A percentile compares a stretch with the other conserved stretches of the same genome.
Evolutionary conservation across 2,113 vertebrate species (phyloP).

Genomic region (Nestor notabilis): DNA sequence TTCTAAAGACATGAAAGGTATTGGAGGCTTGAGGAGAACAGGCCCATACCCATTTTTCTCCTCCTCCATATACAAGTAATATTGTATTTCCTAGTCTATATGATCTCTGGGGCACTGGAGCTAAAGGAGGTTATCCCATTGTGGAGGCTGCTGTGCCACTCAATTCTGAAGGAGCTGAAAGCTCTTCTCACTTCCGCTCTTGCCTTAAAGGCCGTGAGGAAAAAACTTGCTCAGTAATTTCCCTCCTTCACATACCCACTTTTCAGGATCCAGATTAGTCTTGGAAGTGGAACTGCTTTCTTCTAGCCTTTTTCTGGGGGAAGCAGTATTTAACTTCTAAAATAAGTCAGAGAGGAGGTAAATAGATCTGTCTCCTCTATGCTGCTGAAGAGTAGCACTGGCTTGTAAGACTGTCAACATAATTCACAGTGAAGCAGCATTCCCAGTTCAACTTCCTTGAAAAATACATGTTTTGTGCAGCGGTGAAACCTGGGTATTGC

Average conservation of each 20-base stretch:
- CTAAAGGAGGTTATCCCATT: neutral
- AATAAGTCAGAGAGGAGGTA: neutral
- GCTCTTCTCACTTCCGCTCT: neutral
- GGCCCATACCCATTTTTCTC: neutral
- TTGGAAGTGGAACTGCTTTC: neutral
- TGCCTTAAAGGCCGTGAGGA: neutral
- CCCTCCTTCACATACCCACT: neutral
- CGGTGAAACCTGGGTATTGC: neutral
- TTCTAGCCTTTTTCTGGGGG: neutral
- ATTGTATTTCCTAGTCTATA: neutral
- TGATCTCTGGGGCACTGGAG: neutral
- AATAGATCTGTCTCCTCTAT: neutral
- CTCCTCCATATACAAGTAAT: neutral
- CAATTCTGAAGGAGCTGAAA: neutral
- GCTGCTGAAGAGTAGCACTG: neutral
- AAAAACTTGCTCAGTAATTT: neutral
- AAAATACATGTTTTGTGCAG: neutral
- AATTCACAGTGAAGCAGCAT: neutral
- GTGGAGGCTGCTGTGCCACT: neutral
- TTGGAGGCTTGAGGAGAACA: neutral
- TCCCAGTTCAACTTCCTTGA: neutral
- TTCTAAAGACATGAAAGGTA: neutral
- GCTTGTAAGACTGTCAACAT: accelerated
- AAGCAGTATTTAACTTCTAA: neutral
- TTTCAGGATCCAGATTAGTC: neutral